These are phyloP conservation scores for Prionailurus bengalensis DNA, from an alignment of 2,113 vertebrate genomes.

Conservation along the genomic window DNA sequence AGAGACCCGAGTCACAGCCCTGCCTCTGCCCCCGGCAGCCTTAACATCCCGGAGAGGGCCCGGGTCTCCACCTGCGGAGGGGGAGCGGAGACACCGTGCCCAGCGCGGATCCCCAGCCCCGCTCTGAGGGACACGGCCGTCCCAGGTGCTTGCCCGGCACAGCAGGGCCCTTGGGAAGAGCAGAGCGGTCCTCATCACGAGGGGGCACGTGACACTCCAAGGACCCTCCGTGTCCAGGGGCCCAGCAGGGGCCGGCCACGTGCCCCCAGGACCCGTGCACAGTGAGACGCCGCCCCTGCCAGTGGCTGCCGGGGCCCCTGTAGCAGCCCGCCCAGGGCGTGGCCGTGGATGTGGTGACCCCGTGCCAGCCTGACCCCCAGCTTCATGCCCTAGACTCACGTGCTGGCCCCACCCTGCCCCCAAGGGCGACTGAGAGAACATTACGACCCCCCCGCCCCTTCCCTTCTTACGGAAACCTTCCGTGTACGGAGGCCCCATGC, in stretches of 20 bases:
- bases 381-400: accelerated
- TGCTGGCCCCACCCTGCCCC: neutral
- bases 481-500: accelerated
- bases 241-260: accelerated
- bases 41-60: neutral
- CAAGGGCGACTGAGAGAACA: neutral
- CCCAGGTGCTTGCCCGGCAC: neutral
- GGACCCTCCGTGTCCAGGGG: neutral
- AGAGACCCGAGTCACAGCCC: neutral
- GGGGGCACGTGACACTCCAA: neutral
- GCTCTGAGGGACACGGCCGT: neutral
- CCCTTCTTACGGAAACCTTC: accelerated
- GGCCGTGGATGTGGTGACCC: neutral
- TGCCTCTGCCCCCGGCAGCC: neutral
- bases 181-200: neutral
- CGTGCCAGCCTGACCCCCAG: neutral
- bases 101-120: accelerated
- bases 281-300: neutral
- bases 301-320: neutral
- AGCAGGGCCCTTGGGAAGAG: neutral
- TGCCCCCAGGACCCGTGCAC: neutral
- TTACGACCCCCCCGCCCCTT: accelerated
- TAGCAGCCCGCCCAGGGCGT: neutral
- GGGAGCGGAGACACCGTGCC: too few relatives aligned
- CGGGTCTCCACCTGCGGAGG: accelerated